These are phyloP conservation scores for Callinectes sapidus DNA, from an alignment of 2,888 invertebrate genomes.

Conservation along the genomic window DNA sequence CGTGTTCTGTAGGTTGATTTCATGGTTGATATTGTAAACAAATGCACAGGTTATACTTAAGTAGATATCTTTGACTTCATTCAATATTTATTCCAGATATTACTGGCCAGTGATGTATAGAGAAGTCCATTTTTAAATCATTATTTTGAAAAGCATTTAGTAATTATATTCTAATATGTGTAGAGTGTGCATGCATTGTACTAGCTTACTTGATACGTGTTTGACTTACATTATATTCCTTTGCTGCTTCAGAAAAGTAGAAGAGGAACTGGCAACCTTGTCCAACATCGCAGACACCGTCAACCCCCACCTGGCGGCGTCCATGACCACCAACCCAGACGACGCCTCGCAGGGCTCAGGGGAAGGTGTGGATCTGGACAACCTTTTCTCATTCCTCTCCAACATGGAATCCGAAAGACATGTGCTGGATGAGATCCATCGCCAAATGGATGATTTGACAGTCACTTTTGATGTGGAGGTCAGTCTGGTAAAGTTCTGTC, in stretches of 20 bases:
- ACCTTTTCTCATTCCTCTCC: constrained; percentile 91
- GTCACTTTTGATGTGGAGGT: constrained; percentile 89
- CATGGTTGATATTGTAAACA: background rate
- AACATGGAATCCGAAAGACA: constrained; percentile 84
- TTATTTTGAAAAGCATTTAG: background rate
- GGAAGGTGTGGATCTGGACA: constrained; percentile 85
- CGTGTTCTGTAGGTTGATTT: background rate
- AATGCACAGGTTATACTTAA: background rate
- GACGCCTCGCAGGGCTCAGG: constrained; percentile 73
- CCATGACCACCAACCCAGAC: constrained; percentile 68
- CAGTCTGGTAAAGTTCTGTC: constrained; percentile 44
- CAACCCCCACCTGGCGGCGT: constrained; percentile 80
- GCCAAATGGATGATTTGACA: constrained; percentile 88
- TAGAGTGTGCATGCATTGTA: background rate
- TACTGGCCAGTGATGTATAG: background rate
- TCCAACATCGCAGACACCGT: constrained; percentile 85
- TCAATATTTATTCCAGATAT: background rate
- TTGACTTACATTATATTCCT: background rate
- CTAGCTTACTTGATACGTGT: background rate
- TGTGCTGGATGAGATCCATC: constrained; percentile 88
- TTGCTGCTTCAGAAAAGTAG: constrained; percentile 67
- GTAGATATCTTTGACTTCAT: background rate
- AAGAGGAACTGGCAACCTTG: constrained; percentile 80
- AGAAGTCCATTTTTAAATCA: background rate
- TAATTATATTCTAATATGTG: background rate